Evolutionary conservation across 2,888 invertebrate species (phyloP).

Genomic region (Julus scandinavius): DNA sequence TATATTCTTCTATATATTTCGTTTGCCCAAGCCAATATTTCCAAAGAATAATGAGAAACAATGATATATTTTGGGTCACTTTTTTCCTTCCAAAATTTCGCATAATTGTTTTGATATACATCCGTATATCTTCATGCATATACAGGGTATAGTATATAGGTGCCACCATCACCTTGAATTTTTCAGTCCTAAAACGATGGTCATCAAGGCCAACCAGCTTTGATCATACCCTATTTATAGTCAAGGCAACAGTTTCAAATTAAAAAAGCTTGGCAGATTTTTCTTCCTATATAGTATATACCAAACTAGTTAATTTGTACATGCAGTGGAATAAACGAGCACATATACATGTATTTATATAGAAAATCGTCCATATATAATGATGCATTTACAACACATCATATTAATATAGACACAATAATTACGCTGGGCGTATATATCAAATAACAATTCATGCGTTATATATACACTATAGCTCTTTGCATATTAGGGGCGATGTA

Average conservation of each 20-base stretch:
- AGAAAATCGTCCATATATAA: too few species aligned
- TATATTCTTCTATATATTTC: too few species aligned
- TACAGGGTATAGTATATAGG: too few species aligned
- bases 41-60: not conserved
- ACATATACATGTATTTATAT: not conserved
- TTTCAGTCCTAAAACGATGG: slow-evolving; percentile 19
- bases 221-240: slow-evolving; percentile 28
- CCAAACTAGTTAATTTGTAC: not conserved
- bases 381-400: too few species aligned
- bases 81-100: not conserved
- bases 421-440: too few species aligned
- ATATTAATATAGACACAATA: too few species aligned
- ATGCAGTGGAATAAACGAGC: not conserved
- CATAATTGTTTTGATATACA: not conserved
- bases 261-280: not conserved
- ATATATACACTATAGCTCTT: too few species aligned
- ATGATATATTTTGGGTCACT: not conserved
- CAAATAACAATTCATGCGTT: too few species aligned
- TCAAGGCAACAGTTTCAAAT: not conserved
- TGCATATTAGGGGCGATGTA: too few species aligned
- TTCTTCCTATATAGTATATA: not conserved
- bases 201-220: slow-evolving; percentile 21
- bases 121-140: not conserved
- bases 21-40: not conserved
- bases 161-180: slow-evolving; percentile 28